These are phyloP conservation scores for Homalodisca vitripennis DNA, from an alignment of 1,140 invertebrate species.

Conservation along the genomic window DNA sequence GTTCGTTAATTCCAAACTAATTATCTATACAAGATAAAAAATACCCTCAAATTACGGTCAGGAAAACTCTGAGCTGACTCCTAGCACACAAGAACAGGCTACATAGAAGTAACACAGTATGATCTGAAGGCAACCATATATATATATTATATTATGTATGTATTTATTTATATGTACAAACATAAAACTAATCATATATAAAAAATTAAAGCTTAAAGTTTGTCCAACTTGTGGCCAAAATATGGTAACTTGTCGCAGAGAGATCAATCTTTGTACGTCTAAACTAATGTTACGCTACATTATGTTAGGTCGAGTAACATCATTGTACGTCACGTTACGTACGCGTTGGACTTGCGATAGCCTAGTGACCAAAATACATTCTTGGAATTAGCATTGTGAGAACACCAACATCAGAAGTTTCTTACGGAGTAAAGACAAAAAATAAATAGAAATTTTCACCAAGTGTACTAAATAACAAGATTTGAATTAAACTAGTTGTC, in stretches of 20 bases:
- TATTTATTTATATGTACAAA: constrained; percentile 10
- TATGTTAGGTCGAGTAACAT: not conserved
- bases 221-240: not conserved
- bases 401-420: too few relatives aligned
- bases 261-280: constrained; percentile 21
- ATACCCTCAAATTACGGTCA: not conserved
- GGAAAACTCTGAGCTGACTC: not conserved
- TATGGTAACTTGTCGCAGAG: not conserved
- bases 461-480: not conserved
- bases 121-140: constrained; percentile 8
- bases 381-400: not conserved
- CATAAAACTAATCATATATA: constrained; percentile 16
- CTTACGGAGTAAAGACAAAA: not conserved
- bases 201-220: constrained; percentile 25
- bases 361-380: not conserved
- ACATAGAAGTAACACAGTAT: constrained; percentile 1
- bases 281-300: constrained; percentile 1
- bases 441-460: not conserved
- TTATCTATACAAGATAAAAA: not conserved
- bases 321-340: not conserved
- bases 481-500: not conserved
- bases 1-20: not conserved
- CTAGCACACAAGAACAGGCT: not conserved
- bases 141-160: constrained; percentile 13
- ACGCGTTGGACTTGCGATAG: not conserved